Conservation (phyloP, 23 tunicate genomes). For the Clavelina lepadiformis region DNA sequence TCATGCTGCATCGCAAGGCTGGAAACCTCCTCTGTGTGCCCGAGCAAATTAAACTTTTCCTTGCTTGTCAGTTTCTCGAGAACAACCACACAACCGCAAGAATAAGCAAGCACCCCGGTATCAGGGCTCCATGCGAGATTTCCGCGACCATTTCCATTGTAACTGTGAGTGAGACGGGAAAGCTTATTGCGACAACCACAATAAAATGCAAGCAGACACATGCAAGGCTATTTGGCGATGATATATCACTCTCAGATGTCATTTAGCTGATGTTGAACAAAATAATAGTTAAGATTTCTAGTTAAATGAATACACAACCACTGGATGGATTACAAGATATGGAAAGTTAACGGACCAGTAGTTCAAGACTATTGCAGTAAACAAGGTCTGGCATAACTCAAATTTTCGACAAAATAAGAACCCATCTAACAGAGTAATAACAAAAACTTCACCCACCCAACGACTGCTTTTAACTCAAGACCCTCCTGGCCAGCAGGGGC, state of each 20-base stretch:
- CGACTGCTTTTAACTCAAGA: slow-evolving; percentile 35
- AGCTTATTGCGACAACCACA: no score
- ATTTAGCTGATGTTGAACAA: no score
- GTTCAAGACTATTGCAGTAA: no score
- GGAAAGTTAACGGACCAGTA: no score
- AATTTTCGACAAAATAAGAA: no score
- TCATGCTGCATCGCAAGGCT: slow-evolving; percentile 85
- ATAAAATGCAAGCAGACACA: neutral
- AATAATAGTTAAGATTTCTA: no score
- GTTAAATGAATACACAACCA: no score
- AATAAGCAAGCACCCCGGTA: slow-evolving; percentile 69
- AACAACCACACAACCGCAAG: slow-evolving; percentile 60
- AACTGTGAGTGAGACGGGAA: slow-evolving; percentile 40
- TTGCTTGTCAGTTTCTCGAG: slow-evolving; percentile 48
- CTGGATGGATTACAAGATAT: no score
- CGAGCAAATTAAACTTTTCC: slow-evolving; percentile 29
- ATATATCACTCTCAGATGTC: neutral
- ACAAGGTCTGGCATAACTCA: no score
- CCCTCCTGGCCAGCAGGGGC: slow-evolving; percentile 72
- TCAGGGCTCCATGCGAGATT: slow-evolving; percentile 85
- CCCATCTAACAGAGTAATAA: no score
- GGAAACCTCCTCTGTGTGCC: slow-evolving; percentile 79
- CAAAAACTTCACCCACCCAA: slow-evolving; percentile 78
- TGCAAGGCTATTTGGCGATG: neutral
- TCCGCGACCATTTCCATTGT: slow-evolving; percentile 87